Evolutionary conservation across 2,888 invertebrate genomes (phyloP).

Genomic region (Chorisops tibialis): DNA sequence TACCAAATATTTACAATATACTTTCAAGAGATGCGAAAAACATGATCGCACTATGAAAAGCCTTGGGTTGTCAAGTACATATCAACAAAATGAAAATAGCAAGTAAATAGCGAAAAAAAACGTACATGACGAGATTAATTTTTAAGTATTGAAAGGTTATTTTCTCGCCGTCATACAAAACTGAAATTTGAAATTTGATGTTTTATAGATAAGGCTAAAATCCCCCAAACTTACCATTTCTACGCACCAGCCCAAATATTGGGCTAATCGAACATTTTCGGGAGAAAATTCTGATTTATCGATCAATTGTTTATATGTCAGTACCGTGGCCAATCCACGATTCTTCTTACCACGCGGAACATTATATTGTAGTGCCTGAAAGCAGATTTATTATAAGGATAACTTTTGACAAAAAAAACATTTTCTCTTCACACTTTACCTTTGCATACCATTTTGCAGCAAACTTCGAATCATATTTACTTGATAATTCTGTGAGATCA

Average conservation of each 20-base stretch:
- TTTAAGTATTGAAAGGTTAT: too few species aligned
- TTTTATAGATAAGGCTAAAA: too few species aligned
- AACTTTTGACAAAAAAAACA: background rate
- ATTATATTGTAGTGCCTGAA: conserved; percentile 82
- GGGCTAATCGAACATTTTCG: conserved; percentile 73
- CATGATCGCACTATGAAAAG: background rate
- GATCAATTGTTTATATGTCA: conserved; percentile 72
- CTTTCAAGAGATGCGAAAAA: background rate
- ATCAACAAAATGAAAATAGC: too few species aligned
- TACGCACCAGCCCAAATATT: conserved; percentile 89
- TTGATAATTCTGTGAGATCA: conserved; percentile 74
- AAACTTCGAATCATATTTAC: conserved; percentile 67
- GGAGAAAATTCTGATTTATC: conserved; percentile 65
- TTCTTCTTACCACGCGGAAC: conserved; percentile 88
- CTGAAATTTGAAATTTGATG: too few species aligned
- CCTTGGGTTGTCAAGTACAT: background rate
- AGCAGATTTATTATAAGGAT: conserved; percentile 33
- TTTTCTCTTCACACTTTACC: conserved; percentile 58
- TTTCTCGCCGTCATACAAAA: too few species aligned
- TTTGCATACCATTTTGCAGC: conserved; percentile 78
- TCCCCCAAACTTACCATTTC: conserved; percentile 92
- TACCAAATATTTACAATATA: background rate
- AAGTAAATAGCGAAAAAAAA: background rate
- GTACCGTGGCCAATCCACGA: conserved; percentile 69
- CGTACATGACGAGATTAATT: background rate